phyloP scores from a whole-genome alignment of 2,888 invertebrate genomes.

The Salticus scenicus region DNA sequence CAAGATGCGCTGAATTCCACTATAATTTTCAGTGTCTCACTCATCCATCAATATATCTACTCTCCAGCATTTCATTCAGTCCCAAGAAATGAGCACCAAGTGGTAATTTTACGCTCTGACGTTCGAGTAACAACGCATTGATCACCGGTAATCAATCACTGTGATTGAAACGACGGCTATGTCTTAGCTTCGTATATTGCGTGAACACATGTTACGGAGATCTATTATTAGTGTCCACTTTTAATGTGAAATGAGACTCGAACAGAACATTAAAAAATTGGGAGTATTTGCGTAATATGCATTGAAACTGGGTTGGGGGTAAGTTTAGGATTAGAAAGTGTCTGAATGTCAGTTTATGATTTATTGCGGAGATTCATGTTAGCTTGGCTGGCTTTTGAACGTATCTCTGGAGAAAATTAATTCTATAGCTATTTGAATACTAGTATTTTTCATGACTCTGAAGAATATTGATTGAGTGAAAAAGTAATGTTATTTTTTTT shows the following conservation, averaged over 20 bases:
- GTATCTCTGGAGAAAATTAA: too few species aligned
- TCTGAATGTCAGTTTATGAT: not conserved
- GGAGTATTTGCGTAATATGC: not conserved
- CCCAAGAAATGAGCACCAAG: slow-evolving; percentile 3
- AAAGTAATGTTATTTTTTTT: too few species aligned
- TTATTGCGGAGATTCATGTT: not conserved
- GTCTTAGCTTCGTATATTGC: not conserved
- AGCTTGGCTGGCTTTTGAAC: too few species aligned
- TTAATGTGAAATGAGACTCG: not conserved
- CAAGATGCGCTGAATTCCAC: not conserved
- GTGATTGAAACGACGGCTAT: not conserved
- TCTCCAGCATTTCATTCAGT: not conserved
- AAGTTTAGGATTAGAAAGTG: too few species aligned
- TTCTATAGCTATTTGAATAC: too few species aligned
- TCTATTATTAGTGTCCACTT: slow-evolving; percentile 2
- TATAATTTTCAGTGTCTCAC: not conserved
- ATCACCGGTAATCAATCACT: slow-evolving; percentile 11
- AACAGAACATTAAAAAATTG: not conserved
- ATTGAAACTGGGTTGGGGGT: not conserved
- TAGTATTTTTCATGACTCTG: too few species aligned
- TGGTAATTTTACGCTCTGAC: slow-evolving; percentile 9
- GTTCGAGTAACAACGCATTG: slow-evolving; percentile 1
- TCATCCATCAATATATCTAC: not conserved
- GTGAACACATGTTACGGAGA: slow-evolving; percentile 6
- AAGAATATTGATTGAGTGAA: too few species aligned